A percentile compares a stretch with the other conserved stretches of the same genome.
These are phyloP conservation scores for Carollia perspicillata DNA, from an alignment of 2,113 vertebrate species.

Conservation along the genomic window DNA sequence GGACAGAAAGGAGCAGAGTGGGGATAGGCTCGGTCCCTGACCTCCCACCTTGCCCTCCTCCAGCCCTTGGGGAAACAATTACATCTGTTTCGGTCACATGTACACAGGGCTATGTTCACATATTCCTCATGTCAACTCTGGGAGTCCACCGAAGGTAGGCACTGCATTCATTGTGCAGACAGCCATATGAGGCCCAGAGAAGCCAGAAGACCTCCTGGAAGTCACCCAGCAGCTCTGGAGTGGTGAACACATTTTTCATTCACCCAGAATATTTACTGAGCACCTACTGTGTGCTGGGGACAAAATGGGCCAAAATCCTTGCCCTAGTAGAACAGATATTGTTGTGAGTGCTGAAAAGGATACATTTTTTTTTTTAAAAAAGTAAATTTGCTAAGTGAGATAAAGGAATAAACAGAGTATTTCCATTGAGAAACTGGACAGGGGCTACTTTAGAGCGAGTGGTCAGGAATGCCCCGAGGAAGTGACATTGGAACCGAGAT, in stretches of 20 bases:
- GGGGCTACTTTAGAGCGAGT: background rate
- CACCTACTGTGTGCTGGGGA: background rate
- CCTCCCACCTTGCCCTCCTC: background rate
- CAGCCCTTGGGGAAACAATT: background rate
- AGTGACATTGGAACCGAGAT: background rate
- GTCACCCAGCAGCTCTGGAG: background rate
- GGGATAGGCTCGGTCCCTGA: background rate
- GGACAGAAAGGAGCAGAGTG: background rate
- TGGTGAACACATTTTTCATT: background rate
- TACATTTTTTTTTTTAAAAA: background rate
- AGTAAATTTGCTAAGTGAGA: background rate
- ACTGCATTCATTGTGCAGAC: background rate
- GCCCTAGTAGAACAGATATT: background rate
- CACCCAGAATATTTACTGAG: background rate
- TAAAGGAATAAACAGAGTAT: background rate
- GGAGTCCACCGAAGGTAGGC: background rate
- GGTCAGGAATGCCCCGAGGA: background rate
- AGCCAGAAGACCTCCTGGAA: background rate
- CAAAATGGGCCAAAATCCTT: background rate
- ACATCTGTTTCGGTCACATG: background rate
- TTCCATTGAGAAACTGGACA: background rate
- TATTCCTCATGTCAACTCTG: rapidly evolving
- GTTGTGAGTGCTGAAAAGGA: background rate
- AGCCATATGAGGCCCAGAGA: background rate
- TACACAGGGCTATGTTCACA: background rate